phyloP scores from a whole-genome alignment of 2,113 vertebrate genomes.

The Balaeniceps rex region DNA sequence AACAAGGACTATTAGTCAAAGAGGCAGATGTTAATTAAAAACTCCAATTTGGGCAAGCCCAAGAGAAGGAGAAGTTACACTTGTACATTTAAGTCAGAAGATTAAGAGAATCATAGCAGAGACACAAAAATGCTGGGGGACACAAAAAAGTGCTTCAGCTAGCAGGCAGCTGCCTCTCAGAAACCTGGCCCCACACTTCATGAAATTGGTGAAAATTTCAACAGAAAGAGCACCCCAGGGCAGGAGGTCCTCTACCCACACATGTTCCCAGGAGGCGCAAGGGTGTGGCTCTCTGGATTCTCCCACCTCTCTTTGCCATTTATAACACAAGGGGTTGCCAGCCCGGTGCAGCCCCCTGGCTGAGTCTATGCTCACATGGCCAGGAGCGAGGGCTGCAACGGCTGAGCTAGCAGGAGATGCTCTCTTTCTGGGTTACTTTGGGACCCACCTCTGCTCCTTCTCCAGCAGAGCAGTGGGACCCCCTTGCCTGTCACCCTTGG shows the following conservation, averaged over 20 bases:
- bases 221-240: not conserved
- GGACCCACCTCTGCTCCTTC: not conserved
- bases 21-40: not conserved
- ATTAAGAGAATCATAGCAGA: not conserved
- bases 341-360: accelerated
- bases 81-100: not conserved
- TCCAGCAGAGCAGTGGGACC: not conserved
- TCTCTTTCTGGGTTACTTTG: not conserved
- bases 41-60: not conserved
- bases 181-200: not conserved
- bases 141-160: not conserved
- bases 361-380: accelerated
- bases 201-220: not conserved
- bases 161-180: not conserved
- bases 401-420: not conserved
- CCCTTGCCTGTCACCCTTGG: not conserved
- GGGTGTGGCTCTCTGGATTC: not conserved
- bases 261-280: accelerated
- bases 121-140: not conserved
- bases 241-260: not conserved
- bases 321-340: not conserved
- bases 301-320: not conserved
- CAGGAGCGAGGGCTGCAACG: not conserved
- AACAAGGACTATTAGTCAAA: not conserved
- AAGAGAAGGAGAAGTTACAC: not conserved